Conservation (phyloP, 2,888 invertebrate species). For the Pollenia griseotomentosa region DNA sequence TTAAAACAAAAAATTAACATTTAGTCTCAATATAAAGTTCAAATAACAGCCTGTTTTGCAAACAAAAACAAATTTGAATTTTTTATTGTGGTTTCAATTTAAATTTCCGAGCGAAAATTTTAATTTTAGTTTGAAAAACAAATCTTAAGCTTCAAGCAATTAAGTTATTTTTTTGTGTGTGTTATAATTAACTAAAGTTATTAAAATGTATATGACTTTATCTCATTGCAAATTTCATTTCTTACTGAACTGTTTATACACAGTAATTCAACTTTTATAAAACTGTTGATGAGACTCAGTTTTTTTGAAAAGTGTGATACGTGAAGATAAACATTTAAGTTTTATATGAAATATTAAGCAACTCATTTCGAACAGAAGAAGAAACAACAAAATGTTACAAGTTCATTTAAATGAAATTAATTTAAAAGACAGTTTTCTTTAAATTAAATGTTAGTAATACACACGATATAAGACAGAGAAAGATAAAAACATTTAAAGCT, state of each 20-base stretch:
- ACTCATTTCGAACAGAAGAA: not conserved
- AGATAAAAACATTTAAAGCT: not conserved
- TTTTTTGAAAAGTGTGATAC: not conserved
- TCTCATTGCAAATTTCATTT: too few relatives aligned
- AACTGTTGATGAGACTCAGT: not conserved
- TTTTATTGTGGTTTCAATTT: too few relatives aligned
- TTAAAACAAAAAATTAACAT: too few relatives aligned
- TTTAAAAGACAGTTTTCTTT: conserved; percentile 11
- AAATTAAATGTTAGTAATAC: not conserved
- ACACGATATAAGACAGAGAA: not conserved
- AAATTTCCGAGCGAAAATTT: too few relatives aligned
- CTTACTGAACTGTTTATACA: not conserved
- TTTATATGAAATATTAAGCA: not conserved
- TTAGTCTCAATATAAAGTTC: too few relatives aligned
- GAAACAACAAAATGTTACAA: conserved; percentile 3
- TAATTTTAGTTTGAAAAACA: too few relatives aligned
- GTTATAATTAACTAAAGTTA: too few relatives aligned
- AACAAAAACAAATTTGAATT: too few relatives aligned
- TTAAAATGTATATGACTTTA: not conserved
- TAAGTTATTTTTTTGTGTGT: too few relatives aligned
- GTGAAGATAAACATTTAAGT: not conserved
- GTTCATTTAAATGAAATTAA: conserved; percentile 44
- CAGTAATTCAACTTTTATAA: not conserved
- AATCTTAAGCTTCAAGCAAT: too few relatives aligned
- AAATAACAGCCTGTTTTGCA: too few relatives aligned